These are phyloP conservation scores for Pomatorhinus ruficollis DNA, from an alignment of 2,113 vertebrate species.

Conservation along the genomic window DNA sequence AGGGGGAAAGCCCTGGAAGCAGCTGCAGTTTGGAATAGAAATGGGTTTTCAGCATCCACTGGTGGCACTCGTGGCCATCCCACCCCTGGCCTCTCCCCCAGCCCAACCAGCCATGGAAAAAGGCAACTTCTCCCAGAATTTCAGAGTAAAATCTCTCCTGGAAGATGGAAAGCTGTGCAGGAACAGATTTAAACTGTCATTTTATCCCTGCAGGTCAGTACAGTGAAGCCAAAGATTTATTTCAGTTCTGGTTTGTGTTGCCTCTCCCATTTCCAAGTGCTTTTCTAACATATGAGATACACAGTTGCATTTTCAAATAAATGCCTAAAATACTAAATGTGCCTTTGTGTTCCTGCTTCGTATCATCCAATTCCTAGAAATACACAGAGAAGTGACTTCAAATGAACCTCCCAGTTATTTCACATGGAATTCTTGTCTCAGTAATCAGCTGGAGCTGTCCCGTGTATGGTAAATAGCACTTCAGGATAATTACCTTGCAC, in stretches of 20 bases:
- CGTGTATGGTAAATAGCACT: background rate
- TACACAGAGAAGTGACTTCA: background rate
- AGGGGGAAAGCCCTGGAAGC: background rate
- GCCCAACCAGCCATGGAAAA: background rate
- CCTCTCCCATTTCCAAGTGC: background rate
- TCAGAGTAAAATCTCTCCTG: background rate
- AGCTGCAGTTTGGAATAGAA: background rate
- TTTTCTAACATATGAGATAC: background rate
- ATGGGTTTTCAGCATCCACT: background rate
- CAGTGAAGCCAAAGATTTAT: background rate
- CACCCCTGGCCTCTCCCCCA: background rate
- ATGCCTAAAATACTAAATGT: background rate
- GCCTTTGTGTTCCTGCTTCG: background rate
- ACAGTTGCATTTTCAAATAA: background rate
- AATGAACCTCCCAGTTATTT: background rate
- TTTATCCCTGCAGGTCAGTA: background rate
- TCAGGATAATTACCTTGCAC: slow-evolving; percentile 1
- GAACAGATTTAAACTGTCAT: background rate
- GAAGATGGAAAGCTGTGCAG: background rate
- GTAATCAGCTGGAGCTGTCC: slow-evolving; percentile 3
- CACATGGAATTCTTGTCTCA: background rate
- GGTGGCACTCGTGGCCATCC: background rate
- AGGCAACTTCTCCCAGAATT: background rate
- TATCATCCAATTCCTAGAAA: background rate
- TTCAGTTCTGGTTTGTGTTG: background rate